Conservation (phyloP, 2,888 invertebrate species). For the Chymomyza amoena region DNA sequence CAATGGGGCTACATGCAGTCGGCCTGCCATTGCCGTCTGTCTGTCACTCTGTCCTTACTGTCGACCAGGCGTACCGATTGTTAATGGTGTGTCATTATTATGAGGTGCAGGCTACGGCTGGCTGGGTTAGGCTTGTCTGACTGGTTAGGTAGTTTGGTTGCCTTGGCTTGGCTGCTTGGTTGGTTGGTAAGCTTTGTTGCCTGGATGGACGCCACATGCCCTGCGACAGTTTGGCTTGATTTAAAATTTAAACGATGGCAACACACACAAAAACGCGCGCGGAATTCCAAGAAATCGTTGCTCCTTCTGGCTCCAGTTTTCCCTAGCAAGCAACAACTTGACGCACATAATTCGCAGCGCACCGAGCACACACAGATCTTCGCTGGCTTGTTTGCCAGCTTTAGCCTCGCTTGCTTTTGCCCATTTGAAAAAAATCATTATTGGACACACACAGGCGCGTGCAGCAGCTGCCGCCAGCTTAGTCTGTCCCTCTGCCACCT, state of each 20-base stretch:
- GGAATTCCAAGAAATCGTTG: slow-evolving; percentile 59
- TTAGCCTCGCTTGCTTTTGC: slow-evolving; percentile 10
- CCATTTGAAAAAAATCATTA: slow-evolving; percentile 71
- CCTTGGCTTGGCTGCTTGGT: neutral
- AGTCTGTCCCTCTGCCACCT: neutral
- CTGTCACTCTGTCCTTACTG: slow-evolving; percentile 26
- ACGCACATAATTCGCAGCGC: slow-evolving; percentile 67
- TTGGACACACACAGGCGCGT: slow-evolving; percentile 54
- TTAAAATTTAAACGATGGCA: slow-evolving; percentile 60
- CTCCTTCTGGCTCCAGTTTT: neutral
- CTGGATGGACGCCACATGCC: slow-evolving; percentile 34
- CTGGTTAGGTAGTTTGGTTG: neutral
- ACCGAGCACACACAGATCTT: neutral
- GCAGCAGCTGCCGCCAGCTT: slow-evolving; percentile 58
- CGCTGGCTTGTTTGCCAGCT: neutral
- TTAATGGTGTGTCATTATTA: slow-evolving; percentile 72
- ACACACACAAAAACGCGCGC: slow-evolving; percentile 59
- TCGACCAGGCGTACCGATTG: slow-evolving; percentile 43
- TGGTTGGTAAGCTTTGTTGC: neutral
- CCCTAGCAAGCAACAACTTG: slow-evolving; percentile 33
- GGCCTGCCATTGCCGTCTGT: slow-evolving; percentile 25
- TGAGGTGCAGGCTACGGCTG: slow-evolving; percentile 43
- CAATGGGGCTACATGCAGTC: neutral
- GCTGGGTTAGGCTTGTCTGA: neutral
- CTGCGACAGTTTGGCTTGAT: slow-evolving; percentile 66